phyloP scores from a whole-genome alignment of 2,113 vertebrate genomes.

The Peromyscus californicus region DNA sequence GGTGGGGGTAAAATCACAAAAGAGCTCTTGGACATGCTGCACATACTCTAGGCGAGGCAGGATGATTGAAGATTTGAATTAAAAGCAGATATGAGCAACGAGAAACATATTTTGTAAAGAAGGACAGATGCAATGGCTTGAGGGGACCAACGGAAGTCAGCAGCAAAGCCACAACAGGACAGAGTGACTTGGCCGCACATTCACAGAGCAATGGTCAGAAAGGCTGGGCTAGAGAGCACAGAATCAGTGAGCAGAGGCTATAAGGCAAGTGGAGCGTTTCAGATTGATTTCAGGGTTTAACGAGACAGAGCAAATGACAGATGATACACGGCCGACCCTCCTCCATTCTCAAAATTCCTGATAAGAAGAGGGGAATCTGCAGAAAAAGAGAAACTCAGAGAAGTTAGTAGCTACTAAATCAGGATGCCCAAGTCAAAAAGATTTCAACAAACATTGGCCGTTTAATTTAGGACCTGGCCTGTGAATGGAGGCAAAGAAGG shows the following conservation, averaged over 20 bases:
- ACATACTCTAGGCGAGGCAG: conserved; percentile 63
- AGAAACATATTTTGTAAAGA: conserved; percentile 76
- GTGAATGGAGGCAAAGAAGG: neutral
- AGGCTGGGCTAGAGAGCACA: neutral
- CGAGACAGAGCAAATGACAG: neutral
- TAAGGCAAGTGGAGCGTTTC: conserved; percentile 50
- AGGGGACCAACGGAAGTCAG: conserved; percentile 63
- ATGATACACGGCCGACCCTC: neutral
- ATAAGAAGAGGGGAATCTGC: neutral
- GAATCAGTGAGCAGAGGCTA: neutral
- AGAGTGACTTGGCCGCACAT: neutral
- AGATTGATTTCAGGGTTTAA: conserved; percentile 31
- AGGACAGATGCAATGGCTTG: conserved; percentile 57
- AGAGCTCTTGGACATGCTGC: conserved; percentile 55
- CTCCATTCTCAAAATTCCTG: neutral
- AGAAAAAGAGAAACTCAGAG: conserved; percentile 46
- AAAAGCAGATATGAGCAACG: conserved; percentile 72
- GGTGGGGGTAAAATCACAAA: conserved; percentile 70
- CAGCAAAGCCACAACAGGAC: neutral
- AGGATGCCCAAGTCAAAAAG: neutral
- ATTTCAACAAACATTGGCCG: conserved; percentile 14
- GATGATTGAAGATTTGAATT: conserved; percentile 74
- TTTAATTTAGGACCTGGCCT: neutral
- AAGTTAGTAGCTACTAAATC: conserved; percentile 14
- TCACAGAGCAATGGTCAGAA: conserved; percentile 39